phyloP scores from a whole-genome alignment of 2,113 vertebrate species.

The Erinaceus europaeus region DNA sequence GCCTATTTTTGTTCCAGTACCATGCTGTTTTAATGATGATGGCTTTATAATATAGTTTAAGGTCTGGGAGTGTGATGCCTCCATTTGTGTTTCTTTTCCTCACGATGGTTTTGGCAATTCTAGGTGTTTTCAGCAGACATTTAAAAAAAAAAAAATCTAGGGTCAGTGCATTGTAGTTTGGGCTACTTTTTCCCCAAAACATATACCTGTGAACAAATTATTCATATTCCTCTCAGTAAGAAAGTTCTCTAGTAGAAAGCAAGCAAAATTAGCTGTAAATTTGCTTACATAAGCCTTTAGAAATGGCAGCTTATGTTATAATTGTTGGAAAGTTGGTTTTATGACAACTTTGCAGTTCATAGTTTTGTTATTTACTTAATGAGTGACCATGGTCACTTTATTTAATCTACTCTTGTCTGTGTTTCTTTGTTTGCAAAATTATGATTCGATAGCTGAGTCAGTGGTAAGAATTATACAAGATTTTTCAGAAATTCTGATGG shows the following conservation, averaged over 20 bases:
- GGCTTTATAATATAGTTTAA: no score
- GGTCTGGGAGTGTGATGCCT: no score
- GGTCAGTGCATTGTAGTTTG: not conserved
- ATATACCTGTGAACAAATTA: not conserved
- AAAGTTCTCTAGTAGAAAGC: not conserved
- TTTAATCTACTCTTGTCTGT: not conserved
- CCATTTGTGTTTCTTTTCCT: no score
- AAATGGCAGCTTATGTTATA: no score
- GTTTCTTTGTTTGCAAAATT: not conserved
- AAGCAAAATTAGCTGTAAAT: not conserved
- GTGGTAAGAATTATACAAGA: not conserved
- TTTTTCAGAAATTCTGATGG: no score
- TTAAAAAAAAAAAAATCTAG: not conserved
- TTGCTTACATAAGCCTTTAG: no score
- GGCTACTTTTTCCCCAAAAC: not conserved
- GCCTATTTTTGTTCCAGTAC: no score
- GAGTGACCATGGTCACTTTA: not conserved
- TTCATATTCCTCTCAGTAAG: not conserved
- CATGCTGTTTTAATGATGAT: no score
- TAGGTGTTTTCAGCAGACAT: no score
- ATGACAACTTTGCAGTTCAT: not conserved
- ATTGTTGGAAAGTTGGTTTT: not conserved
- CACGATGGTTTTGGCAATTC: no score
- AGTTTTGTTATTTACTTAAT: no score
- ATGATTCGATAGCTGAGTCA: not conserved